Conservation (phyloP, 2,113 vertebrate species). For the Phylloscopus trochilus region DNA sequence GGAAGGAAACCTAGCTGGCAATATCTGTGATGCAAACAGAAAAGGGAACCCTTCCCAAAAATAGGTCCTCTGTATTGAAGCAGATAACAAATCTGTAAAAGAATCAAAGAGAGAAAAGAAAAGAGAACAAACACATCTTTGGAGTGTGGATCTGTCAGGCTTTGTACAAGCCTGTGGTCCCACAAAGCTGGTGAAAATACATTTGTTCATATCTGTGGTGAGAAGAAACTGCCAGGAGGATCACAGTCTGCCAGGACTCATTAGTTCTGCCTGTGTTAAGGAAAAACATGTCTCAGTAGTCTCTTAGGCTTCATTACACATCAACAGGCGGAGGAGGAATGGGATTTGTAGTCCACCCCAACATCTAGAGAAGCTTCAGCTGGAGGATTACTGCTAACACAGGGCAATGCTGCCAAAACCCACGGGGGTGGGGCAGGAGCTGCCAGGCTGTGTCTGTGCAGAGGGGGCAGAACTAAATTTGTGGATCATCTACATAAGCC, state of each 20-base stretch:
- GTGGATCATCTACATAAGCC: background rate
- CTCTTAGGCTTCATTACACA: background rate
- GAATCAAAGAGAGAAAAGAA: background rate
- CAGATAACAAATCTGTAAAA: background rate
- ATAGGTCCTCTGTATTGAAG: background rate
- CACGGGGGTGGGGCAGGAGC: rapidly evolving
- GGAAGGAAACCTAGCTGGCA: background rate
- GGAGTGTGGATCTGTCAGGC: background rate
- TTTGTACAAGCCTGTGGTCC: background rate
- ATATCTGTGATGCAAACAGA: background rate
- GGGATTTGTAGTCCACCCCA: background rate
- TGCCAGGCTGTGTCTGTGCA: background rate
- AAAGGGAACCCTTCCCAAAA: background rate
- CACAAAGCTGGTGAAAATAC: background rate
- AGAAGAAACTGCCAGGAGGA: background rate
- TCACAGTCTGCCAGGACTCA: background rate
- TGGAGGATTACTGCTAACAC: background rate
- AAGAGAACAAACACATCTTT: background rate
- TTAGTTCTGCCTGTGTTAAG: background rate
- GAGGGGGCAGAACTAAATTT: background rate
- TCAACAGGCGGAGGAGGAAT: background rate
- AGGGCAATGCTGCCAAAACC: background rate
- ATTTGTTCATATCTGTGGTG: background rate
- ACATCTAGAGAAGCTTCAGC: background rate
- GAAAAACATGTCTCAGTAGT: background rate